Conservation (phyloP, 2,888 invertebrate species). For the Creontiades dilutus region DNA sequence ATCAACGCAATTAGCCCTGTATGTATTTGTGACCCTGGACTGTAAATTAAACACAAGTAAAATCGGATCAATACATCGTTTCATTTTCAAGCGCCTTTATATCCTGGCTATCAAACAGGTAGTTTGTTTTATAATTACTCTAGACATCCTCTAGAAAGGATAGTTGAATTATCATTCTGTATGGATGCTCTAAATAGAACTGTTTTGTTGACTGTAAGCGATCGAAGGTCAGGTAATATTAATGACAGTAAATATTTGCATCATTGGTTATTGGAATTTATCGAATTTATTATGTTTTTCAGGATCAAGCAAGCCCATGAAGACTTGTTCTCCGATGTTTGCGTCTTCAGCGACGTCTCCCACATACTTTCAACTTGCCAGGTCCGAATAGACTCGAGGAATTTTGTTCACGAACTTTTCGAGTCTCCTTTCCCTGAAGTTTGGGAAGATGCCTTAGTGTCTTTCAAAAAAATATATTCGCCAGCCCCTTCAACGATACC, state of each 20-base stretch:
- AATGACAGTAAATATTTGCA: not conserved
- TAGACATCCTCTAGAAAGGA: too few species aligned
- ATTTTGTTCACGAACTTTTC: constrained; percentile 73
- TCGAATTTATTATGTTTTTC: constrained; percentile 60
- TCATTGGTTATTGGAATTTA: not conserved
- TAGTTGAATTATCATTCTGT: too few species aligned
- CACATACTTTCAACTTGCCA: constrained; percentile 74
- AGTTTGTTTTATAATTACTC: too few species aligned
- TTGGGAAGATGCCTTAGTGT: constrained; percentile 71
- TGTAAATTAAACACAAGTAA: too few species aligned
- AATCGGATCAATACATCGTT: too few species aligned
- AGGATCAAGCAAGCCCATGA: constrained; percentile 81
- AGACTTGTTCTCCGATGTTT: constrained; percentile 85
- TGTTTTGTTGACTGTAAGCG: too few species aligned
- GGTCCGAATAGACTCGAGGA: constrained; percentile 73
- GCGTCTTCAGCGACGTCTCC: constrained; percentile 95
- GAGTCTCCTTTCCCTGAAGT: constrained; percentile 72
- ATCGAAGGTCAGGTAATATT: too few species aligned
- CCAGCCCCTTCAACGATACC: not conserved
- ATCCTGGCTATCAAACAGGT: too few species aligned
- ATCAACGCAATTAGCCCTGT: too few species aligned
- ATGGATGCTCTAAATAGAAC: too few species aligned
- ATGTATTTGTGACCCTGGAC: too few species aligned
- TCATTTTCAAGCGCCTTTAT: too few species aligned
- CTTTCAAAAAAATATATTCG: not conserved